Conservation (phyloP, 2,113 vertebrate species). For the Sylvilagus bachmani region DNA sequence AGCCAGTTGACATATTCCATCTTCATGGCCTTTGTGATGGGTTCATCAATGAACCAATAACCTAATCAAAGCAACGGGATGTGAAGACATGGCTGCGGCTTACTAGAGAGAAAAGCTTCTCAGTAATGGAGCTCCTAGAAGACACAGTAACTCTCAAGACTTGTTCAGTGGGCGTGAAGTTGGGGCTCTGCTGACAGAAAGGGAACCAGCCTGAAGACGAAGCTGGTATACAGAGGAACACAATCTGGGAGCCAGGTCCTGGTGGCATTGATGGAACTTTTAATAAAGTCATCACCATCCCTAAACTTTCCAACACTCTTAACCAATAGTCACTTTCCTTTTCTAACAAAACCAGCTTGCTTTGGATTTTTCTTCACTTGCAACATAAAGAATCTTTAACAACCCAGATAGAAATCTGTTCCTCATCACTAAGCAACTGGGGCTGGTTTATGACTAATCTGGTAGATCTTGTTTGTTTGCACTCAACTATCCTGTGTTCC, state of each 20-base stretch:
- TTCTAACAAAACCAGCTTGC: constrained; percentile 29
- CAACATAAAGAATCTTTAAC: background rate
- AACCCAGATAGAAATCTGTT: constrained; percentile 37
- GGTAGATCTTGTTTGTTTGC: background rate
- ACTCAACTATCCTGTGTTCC: background rate
- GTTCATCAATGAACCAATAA: background rate
- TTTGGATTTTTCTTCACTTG: constrained; percentile 11
- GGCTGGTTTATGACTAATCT: background rate
- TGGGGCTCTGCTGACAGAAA: background rate
- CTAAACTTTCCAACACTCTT: background rate
- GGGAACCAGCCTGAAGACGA: background rate
- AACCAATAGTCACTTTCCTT: background rate
- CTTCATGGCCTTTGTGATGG: background rate
- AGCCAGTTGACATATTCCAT: background rate
- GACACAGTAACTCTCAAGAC: background rate
- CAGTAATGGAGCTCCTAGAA: background rate
- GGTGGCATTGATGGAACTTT: background rate
- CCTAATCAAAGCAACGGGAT: background rate
- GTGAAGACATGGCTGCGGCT: background rate
- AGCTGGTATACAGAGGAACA: background rate
- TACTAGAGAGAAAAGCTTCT: background rate
- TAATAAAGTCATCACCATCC: background rate
- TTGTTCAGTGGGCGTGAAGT: background rate
- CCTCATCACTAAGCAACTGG: background rate
- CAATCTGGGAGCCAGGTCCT: background rate